Base-by-base conservation (phyloP, 2,888 invertebrate genomes). In the Meandrusa payeni region DNA sequence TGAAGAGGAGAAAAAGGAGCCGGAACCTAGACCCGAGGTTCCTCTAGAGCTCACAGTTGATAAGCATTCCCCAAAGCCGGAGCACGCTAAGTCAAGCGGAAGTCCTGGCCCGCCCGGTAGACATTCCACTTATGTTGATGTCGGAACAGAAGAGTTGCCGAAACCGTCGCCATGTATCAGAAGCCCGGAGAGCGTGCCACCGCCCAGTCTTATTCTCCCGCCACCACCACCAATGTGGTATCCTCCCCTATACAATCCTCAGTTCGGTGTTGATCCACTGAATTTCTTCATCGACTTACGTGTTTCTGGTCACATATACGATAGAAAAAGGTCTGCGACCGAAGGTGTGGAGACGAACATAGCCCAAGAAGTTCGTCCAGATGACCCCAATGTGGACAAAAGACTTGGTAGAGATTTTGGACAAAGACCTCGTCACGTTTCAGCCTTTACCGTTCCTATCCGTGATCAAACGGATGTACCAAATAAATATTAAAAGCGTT, bases 241-340 rank as follows among this genome's bases (percentile, higher is more conserved):
- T 59, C 95, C 95, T 0, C 93, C 94, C 0, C 69, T 93, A 0
- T 94, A 95, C 63, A 93, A 94, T 5, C 90, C 92, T 5, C 92
- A 94, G 1, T 95, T 94, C 41, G 94, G 93, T n/a, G 93, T 95
- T n/a, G 95, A 95, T 71, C 95, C 95, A 0, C 65, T 95, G 17
- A 95, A 95, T 61, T 95, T 95, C 68, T 95, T 95, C 68, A 95
- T 95, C 44, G 95, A 95, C 64, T 70, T 95, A 2, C 91, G 95
- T 51, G 95, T 95, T 0, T 95, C 95, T 0, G 95, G 95, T 0
- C 95, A 95, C 53, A 94, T 95, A 54, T 95, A 94, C 76, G 95
- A 94, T 52, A 89, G 93, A 27, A 94, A 94, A 60, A 90, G 93
- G 40, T 85, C 89, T 47, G 70, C 79, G 48, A 89, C 89, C 52